Conservation (phyloP, 92 coral and sea anemone genomes). For the Bergia puertoricense region DNA sequence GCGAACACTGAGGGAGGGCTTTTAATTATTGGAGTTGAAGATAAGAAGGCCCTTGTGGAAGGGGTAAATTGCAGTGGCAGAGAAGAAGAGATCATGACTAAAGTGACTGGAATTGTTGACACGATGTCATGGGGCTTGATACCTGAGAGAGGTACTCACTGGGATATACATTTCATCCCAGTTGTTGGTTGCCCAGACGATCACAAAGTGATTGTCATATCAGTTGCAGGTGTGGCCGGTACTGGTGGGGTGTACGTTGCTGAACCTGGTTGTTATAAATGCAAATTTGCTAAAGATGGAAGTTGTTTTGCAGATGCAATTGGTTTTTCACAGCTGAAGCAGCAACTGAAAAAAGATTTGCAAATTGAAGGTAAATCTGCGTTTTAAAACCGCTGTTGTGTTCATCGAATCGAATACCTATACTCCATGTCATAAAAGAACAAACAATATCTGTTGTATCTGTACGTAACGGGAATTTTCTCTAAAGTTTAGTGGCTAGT, state of each 20-base stretch:
- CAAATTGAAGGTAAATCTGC: no score
- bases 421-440: no score
- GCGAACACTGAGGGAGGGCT: conserved; percentile 34
- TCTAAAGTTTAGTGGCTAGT: no score
- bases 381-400: no score
- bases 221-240: neutral
- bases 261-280: conserved; percentile 1
- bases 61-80: neutral
- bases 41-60: neutral
- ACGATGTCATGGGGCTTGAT: conserved; percentile 1
- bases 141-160: neutral
- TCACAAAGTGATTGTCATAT: conserved; percentile 3
- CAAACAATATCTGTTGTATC: no score
- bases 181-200: neutral
- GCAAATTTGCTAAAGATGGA: neutral
- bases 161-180: neutral
- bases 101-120: neutral
- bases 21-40: conserved; percentile 1
- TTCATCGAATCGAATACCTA: no score
- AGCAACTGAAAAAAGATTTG: neutral
- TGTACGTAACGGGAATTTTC: no score
- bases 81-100: neutral
- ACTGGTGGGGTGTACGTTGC: conserved; percentile 15
- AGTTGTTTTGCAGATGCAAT: neutral
- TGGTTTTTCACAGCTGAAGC: neutral